These are phyloP conservation scores for Excalfactoria chinensis DNA, from an alignment of 2,113 vertebrate genomes.

Conservation along the genomic window DNA sequence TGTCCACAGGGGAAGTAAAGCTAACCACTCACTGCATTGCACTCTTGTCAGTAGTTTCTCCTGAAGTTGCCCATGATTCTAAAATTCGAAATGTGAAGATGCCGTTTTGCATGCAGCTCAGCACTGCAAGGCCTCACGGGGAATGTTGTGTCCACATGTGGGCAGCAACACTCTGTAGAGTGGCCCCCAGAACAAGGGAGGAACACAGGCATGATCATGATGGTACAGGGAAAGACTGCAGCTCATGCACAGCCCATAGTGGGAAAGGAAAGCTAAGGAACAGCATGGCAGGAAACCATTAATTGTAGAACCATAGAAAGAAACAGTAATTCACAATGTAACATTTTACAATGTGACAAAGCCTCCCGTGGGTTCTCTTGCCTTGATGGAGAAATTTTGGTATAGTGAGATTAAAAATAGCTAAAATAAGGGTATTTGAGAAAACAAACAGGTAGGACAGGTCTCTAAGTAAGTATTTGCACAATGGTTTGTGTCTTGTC, in stretches of 20 bases:
- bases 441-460: background rate
- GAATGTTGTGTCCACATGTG: rapidly evolving
- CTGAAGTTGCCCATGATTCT: background rate
- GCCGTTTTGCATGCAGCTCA: rapidly evolving
- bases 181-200: background rate
- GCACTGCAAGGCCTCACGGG: background rate
- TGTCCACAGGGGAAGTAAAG: background rate
- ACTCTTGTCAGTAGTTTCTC: background rate
- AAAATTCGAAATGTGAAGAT: background rate
- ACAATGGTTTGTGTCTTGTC: background rate
- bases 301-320: background rate
- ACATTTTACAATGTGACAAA: too few relatives aligned
- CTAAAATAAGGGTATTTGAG: background rate
- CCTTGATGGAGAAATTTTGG: background rate
- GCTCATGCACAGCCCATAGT: rapidly evolving
- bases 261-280: background rate
- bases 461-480: background rate
- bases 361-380: rapidly evolving
- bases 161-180: background rate
- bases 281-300: background rate
- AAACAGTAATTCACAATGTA: background rate
- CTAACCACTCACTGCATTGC: background rate
- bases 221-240: background rate
- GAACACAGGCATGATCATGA: background rate
- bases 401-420: background rate